phyloP scores from a whole-genome alignment of 2,113 vertebrate species.

The Leucosticte australis region DNA sequence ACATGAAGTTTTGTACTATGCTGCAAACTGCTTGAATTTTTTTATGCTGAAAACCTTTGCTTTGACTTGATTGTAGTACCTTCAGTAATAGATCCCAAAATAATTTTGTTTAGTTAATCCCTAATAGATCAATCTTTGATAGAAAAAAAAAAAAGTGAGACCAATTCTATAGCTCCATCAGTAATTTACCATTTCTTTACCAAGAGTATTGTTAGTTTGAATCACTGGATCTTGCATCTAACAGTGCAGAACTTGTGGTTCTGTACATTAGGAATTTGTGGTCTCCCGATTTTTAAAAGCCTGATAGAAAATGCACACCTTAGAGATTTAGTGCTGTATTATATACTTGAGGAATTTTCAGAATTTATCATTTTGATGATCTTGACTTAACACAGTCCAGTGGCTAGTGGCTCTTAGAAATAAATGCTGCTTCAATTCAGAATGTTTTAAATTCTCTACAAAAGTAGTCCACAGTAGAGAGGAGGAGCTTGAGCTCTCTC shows the following conservation, averaged over 20 bases:
- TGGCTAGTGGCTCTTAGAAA: not conserved
- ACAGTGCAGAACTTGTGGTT: not conserved
- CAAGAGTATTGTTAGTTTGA: not conserved
- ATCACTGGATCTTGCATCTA: not conserved
- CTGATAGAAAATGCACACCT: not conserved
- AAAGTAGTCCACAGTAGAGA: not conserved
- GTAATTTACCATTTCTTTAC: not conserved
- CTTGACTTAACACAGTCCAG: not conserved
- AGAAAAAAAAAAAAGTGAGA: not conserved
- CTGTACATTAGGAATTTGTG: not conserved
- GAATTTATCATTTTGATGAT: not conserved
- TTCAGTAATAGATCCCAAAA: not conserved
- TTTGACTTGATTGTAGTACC: not conserved
- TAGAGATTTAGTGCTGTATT: not conserved
- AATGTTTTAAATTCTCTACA: not conserved
- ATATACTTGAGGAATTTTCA: not conserved
- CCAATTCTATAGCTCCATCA: not conserved
- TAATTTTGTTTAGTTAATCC: not conserved
- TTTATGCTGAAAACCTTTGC: not conserved
- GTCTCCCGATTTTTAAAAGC: not conserved
- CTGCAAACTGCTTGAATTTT: not conserved
- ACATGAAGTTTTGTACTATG: not conserved
- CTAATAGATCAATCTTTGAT: not conserved
- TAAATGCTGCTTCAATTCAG: not conserved
- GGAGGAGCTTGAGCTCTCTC: not conserved